Evolutionary conservation across 2,113 vertebrate genomes (phyloP).

Genomic region (Cottus gobio): DNA sequence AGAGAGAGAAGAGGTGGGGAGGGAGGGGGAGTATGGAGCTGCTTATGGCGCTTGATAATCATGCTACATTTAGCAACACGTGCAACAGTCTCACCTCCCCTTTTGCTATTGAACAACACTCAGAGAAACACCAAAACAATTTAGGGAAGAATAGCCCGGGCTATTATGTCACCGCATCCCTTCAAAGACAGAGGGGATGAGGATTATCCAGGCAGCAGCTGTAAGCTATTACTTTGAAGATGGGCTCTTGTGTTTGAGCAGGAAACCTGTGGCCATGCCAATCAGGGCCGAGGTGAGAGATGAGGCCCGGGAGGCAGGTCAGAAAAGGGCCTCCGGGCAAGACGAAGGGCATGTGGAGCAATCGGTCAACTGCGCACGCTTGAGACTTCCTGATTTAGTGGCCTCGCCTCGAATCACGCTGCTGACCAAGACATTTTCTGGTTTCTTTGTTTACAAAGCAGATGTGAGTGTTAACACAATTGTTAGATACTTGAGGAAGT

Average conservation of each 20-base stretch:
- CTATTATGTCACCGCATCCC: slow-evolving; percentile 86
- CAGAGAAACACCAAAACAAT: slow-evolving; percentile 87
- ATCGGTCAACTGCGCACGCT: slow-evolving; percentile 47
- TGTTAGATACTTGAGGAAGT: not conserved
- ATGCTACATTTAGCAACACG: slow-evolving; percentile 82
- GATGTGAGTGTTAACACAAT: not conserved
- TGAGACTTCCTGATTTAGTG: slow-evolving; percentile 56
- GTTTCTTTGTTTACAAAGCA: slow-evolving; percentile 12
- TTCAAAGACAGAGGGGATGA: slow-evolving; percentile 76
- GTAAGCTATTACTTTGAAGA: slow-evolving; percentile 97
- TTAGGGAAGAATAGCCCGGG: slow-evolving; percentile 78
- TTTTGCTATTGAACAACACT: slow-evolving; percentile 84
- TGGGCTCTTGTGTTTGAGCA: slow-evolving; percentile 74
- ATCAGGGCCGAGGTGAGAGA: slow-evolving; percentile 88
- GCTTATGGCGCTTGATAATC: slow-evolving; percentile 77
- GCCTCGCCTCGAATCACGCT: slow-evolving; percentile 51
- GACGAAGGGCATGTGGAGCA: slow-evolving; percentile 67
- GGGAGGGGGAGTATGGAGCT: slow-evolving; percentile 38
- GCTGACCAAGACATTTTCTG: not conserved
- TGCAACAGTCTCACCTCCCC: slow-evolving; percentile 74
- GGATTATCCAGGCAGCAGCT: slow-evolving; percentile 87
- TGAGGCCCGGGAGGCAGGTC: slow-evolving; percentile 82
- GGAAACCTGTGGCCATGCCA: slow-evolving; percentile 83
- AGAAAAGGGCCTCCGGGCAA: slow-evolving; percentile 71
- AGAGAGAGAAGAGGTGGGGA: slow-evolving; percentile 43